Percentiles rank a stretch among this genome's conserved stretches.
phyloP scores from a whole-genome alignment of 35 echinoderm and acorn worm species.

The Ophioderma brevispina region DNA sequence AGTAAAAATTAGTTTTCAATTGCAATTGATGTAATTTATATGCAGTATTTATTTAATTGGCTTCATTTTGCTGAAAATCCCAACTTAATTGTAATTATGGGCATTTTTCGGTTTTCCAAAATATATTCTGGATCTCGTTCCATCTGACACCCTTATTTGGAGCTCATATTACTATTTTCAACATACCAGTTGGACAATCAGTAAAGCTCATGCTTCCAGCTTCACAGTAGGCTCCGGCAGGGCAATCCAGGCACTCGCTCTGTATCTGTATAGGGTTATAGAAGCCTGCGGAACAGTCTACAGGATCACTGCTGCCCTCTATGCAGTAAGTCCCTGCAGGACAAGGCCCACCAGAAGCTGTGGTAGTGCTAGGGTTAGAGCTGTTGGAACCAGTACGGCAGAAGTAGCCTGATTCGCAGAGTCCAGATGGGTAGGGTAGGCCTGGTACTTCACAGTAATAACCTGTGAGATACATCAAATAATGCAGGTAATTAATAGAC shows the following conservation, averaged over 20 bases:
- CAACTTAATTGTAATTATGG: no score
- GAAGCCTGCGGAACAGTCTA: conserved; percentile 66
- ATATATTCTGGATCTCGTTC: no score
- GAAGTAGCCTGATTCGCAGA: conserved; percentile 90
- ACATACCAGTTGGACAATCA: conserved; percentile 79
- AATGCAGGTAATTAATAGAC: no score
- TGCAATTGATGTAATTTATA: no score
- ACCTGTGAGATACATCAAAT: conserved; percentile 71
- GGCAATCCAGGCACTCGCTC: conserved; percentile 88
- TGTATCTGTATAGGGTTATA: conserved; percentile 87
- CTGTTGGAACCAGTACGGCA: conserved; percentile 83
- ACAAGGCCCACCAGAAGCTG: conserved; percentile 77
- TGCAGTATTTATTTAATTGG: no score
- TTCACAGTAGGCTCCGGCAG: conserved; percentile 73
- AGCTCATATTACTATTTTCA: no score
- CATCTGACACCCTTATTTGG: no score
- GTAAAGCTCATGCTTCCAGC: conserved; percentile 60
- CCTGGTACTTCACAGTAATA: conserved; percentile 90
- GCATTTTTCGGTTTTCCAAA: no score
- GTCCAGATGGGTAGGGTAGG: conserved; percentile 66
- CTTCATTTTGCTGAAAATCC: no score
- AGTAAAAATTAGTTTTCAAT: no score
- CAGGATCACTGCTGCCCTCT: conserved; percentile 70
- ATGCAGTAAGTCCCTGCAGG: conserved; percentile 81
- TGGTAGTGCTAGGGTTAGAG: conserved; percentile 73